phyloP scores from a whole-genome alignment of 2,797 vertebrate species.

The Coregonus ussuriensis region DNA sequence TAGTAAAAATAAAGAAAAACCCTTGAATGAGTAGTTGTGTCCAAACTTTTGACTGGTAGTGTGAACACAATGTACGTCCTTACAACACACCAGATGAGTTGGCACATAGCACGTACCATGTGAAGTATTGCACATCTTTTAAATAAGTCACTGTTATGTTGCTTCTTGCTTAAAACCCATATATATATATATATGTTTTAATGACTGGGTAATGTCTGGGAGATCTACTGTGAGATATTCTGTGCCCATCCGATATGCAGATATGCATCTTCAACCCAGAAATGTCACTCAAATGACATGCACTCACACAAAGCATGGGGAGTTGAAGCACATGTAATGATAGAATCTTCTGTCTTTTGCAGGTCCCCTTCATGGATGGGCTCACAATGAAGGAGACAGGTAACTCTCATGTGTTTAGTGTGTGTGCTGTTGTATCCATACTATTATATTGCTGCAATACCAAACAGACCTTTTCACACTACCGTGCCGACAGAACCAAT shows the following conservation, averaged over 20 bases:
- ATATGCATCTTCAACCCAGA: too few species aligned
- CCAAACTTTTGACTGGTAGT: too few species aligned
- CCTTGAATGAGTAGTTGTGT: too few species aligned
- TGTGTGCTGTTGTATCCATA: too few species aligned
- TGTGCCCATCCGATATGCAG: too few species aligned
- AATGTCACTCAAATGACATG: too few species aligned
- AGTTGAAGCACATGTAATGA: neutral
- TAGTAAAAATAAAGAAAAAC: too few species aligned
- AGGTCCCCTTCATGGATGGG: slow-evolving; percentile 19
- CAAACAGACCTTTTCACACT: too few species aligned
- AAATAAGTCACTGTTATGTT: neutral
- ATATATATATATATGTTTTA: neutral
- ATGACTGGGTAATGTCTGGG: neutral
- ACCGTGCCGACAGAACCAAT: neutral
- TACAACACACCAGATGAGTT: neutral
- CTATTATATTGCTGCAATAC: too few species aligned
- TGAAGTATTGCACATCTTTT: neutral
- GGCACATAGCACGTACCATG: neutral
- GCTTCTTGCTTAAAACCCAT: neutral
- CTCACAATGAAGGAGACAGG: slow-evolving; percentile 26
- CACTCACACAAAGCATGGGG: neutral
- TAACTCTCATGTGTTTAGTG: slow-evolving; percentile 18
- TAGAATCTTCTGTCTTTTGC: neutral
- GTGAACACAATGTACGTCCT: neutral
- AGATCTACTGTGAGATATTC: too few species aligned